Percentiles rank a stretch among this genome's conserved stretches.
phyloP scores from a whole-genome alignment of 2,888 invertebrate species.

The Nomada lathburiana region DNA sequence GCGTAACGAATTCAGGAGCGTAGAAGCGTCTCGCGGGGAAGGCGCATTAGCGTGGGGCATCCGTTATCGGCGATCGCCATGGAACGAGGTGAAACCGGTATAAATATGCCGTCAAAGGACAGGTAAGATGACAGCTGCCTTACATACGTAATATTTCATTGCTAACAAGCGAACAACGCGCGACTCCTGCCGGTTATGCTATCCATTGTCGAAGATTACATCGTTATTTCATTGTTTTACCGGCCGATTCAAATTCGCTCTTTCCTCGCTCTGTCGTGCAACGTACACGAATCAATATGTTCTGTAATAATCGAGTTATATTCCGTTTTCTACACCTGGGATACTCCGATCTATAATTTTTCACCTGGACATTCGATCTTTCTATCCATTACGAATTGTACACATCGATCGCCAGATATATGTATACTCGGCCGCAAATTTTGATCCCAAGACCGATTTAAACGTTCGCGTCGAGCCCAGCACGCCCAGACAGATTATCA shows the following conservation, averaged over 20 bases:
- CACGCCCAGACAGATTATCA: no score
- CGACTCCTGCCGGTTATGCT: conserved; percentile 56
- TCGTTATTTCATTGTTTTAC: conserved; percentile 67
- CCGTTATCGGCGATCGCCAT: conserved; percentile 56
- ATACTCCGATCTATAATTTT: not conserved
- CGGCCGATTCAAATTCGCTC: conserved; percentile 62
- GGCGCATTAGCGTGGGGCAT: conserved; percentile 47
- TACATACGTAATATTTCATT: conserved; percentile 67
- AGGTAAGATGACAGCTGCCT: conserved; percentile 63
- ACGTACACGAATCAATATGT: conserved; percentile 63
- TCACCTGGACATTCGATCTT: not conserved
- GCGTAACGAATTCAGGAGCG: conserved; percentile 50
- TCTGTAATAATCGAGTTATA: conserved; percentile 66
- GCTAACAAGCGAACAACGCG: conserved; percentile 66
- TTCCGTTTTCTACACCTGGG: not conserved
- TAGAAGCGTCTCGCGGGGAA: conserved; percentile 27
- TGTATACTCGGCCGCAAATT: no score
- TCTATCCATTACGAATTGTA: no score
- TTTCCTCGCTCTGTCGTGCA: conserved; percentile 44
- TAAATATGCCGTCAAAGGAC: conserved; percentile 66
- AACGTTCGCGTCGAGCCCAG: no score
- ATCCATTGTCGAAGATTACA: conserved; percentile 69
- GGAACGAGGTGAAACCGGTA: conserved; percentile 56
- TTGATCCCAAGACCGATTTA: no score
- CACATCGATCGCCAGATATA: no score